phyloP scores from a whole-genome alignment of 2,888 invertebrate species.

The Acleris cristana region DNA sequence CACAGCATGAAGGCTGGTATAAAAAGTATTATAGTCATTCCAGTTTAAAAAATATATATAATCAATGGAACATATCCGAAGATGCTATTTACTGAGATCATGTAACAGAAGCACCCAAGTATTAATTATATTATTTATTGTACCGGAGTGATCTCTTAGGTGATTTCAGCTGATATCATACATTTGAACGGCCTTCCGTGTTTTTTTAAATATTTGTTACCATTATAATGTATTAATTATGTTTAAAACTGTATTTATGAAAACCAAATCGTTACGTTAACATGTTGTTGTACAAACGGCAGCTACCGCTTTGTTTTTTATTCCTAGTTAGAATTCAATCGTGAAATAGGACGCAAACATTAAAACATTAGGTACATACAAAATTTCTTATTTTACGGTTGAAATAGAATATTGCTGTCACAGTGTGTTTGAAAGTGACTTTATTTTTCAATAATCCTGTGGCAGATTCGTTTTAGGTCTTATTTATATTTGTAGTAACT shows the following conservation, averaged over 20 bases:
- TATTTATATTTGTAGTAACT: conserved; percentile 25
- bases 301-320: conserved; percentile 27
- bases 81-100: too few species aligned
- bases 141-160: too few species aligned
- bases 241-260: conserved; percentile 20
- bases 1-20: conserved; percentile 12
- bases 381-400: too few species aligned
- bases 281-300: conserved; percentile 34
- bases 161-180: too few species aligned
- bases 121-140: too few species aligned
- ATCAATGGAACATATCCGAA: too few species aligned
- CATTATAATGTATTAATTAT: conserved; percentile 28
- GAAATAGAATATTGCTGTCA: too few species aligned
- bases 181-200: background rate
- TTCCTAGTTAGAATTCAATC: conserved; percentile 1
- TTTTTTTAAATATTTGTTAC: conserved; percentile 30
- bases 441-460: background rate
- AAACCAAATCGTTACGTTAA: conserved; percentile 15
- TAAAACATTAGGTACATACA: background rate
- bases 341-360: conserved; percentile 3
- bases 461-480: conserved; percentile 7
- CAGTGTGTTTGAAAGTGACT: too few species aligned
- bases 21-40: conserved; percentile 7
- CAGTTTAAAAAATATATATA: background rate
- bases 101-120: too few species aligned